Evolutionary conservation across 2,888 invertebrate genomes (phyloP).

Genomic region (Dryomyza anilis): DNA sequence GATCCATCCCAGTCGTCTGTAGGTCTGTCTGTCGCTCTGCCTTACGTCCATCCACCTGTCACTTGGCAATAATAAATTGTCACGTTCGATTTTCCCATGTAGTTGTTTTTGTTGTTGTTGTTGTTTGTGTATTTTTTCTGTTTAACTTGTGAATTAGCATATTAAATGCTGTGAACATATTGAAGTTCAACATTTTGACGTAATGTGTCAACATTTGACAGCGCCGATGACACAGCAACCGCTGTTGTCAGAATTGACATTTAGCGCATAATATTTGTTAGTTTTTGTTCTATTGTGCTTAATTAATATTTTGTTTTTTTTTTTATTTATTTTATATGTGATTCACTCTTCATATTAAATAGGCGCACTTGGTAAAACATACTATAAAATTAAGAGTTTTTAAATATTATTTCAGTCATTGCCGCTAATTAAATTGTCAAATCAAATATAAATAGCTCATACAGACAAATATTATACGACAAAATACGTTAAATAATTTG

Average conservation of each 20-base stretch:
- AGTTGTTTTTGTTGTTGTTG: background rate
- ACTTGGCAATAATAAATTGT: conserved; percentile 7
- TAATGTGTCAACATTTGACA: conserved; percentile 10
- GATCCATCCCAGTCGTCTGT: background rate
- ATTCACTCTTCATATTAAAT: too few relatives aligned
- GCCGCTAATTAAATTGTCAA: background rate
- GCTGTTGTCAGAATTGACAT: background rate
- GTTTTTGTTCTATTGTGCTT: too few relatives aligned
- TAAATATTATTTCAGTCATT: background rate
- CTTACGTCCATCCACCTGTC: background rate
- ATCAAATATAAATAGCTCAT: background rate
- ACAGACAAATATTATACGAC: too few relatives aligned
- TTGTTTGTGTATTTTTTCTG: background rate
- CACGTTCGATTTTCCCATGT: conserved; percentile 22
- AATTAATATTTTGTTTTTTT: too few relatives aligned
- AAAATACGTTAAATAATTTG: too few relatives aligned
- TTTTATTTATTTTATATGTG: too few relatives aligned
- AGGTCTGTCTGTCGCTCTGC: background rate
- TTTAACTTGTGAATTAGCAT: conserved; percentile 20
- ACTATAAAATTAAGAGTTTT: too few relatives aligned
- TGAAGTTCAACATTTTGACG: conserved; percentile 1
- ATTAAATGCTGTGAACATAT: background rate
- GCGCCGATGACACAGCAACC: too few relatives aligned
- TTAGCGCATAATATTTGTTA: too few relatives aligned
- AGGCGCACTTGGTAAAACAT: too few relatives aligned